phyloP scores from a whole-genome alignment of 2,797 vertebrate genomes.

The Eupleurogrammus muticus region DNA sequence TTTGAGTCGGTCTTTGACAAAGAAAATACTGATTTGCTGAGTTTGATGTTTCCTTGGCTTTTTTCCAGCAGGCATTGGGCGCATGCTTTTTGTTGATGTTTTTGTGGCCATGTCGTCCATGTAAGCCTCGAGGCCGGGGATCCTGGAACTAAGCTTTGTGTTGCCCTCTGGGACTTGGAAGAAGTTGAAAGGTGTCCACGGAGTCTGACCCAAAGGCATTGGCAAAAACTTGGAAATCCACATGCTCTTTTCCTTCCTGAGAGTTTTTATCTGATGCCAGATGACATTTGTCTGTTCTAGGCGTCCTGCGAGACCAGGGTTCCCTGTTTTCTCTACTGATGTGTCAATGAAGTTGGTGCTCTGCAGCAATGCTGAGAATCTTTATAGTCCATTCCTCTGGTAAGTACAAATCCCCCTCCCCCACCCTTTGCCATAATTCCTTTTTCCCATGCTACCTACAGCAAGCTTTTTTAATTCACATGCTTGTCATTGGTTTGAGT shows the following conservation, averaged over 20 bases:
- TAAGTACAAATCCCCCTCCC: no score
- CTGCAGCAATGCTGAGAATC: background rate
- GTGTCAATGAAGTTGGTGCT: background rate
- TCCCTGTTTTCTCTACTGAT: constrained; percentile 23
- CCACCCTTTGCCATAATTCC: no score
- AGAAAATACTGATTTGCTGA: no score
- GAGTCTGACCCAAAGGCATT: constrained; percentile 13
- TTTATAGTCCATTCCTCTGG: no score
- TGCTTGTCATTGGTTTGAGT: background rate
- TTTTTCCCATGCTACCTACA: no score
- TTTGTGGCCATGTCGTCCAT: no score
- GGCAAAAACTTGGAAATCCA: constrained; percentile 18
- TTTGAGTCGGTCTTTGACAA: no score
- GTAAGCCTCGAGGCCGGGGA: constrained; percentile 1
- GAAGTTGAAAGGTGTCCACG: constrained; percentile 22
- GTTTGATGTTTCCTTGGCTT: no score
- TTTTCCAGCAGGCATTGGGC: no score
- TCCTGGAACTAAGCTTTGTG: constrained; percentile 25
- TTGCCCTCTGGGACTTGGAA: background rate
- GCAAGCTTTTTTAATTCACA: background rate
- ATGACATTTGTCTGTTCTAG: constrained; percentile 15
- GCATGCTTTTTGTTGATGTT: no score
- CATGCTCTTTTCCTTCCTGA: constrained; percentile 4
- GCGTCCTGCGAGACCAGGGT: constrained; percentile 19
- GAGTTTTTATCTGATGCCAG: background rate